Evolutionary conservation across 2,888 invertebrate species (phyloP), one percentile per base, ranked within the genome.

Genomic region (Caenorhabditis panamensis): DNA sequence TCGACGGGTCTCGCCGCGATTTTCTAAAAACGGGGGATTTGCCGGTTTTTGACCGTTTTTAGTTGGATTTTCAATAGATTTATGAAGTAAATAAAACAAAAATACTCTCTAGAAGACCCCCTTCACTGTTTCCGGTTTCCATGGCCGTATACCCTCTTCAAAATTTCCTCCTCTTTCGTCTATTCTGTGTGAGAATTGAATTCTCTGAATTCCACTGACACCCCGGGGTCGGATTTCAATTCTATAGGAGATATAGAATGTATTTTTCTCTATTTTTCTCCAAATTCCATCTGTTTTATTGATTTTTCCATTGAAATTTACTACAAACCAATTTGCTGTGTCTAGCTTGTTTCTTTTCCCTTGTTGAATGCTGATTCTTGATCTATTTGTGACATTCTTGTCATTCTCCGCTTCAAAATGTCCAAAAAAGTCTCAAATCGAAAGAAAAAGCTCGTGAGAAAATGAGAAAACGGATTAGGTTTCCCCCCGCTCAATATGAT

Each of bases 91-190:
- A 41, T 41, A 9, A 16, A 41, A 16, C 41, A 41, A 31, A 31
- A 31, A 31, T 31, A 6, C 31, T 31, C 31, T 41, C 41, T 3
- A 41, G 9, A 41, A 9, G 41, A 41, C 9, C 41, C 13, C 3
- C 41, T 41, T 16, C 2, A 3, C 41, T 2, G 41, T 16, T 41
- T 41, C 41, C 41, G 41, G 41, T 41, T 6, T 41, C 41, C 41
- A 11, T 2, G 41, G 13, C 31, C 36, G 11, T 11, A 22, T n/a
- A 16, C 53, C 9, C 11, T 20, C 49, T 16, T 58, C 41, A 22
- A 36, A 13, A n/a, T n/a, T n/a, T 51, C 51, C 64, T 31, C 53
- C 56, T 61, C 69, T 62, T 69, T 62, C 63, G 61, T 61, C 41
- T 26, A 28, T 54, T 28, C 16, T 28, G 31, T 28, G 26, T 2